Evolutionary conservation across 2,113 vertebrate species (phyloP).

Genomic region (Mobula hypostoma): DNA sequence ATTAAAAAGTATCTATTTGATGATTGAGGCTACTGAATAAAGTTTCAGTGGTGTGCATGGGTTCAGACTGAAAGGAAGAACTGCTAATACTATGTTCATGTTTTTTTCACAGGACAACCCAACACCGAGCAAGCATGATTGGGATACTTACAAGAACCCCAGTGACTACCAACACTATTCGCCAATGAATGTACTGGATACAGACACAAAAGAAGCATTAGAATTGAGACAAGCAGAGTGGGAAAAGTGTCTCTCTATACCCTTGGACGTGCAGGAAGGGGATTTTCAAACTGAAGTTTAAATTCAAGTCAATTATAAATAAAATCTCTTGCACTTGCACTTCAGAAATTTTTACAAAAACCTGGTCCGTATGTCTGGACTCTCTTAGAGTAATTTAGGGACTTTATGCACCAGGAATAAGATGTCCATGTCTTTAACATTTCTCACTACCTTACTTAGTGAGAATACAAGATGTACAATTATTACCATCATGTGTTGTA

Average conservation of each 20-base stretch:
- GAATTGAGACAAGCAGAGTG: slow-evolving; percentile 96
- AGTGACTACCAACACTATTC: slow-evolving; percentile 97
- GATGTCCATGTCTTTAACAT: slow-evolving; percentile 70
- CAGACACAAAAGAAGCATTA: slow-evolving; percentile 88
- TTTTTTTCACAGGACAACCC: slow-evolving; percentile 78
- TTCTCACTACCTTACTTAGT: slow-evolving; percentile 86
- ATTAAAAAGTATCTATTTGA: not conserved
- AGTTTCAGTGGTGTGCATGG: not conserved
- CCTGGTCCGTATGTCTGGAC: slow-evolving; percentile 82
- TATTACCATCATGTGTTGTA: slow-evolving; percentile 98
- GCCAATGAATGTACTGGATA: slow-evolving; percentile 95
- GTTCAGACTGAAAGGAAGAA: not conserved
- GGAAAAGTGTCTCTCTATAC: slow-evolving; percentile 98
- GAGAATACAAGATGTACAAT: slow-evolving; percentile 95
- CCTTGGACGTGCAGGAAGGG: slow-evolving; percentile 94
- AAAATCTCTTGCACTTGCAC: slow-evolving; percentile 75
- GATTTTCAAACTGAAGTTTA: slow-evolving; percentile 99
- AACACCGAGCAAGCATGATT: slow-evolving; percentile 85
- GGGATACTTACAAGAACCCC: slow-evolving; percentile 94
- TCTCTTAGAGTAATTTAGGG: slow-evolving; percentile 71
- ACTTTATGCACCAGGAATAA: slow-evolving; percentile 76
- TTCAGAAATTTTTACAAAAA: slow-evolving; percentile 78
- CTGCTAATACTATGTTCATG: slow-evolving; percentile 39
- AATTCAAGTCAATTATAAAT: slow-evolving; percentile 50
- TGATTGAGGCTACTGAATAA: not conserved